Evolutionary conservation across 2,797 vertebrate genomes (phyloP).

Genomic region (Odontamblyopus rebecca): DNA sequence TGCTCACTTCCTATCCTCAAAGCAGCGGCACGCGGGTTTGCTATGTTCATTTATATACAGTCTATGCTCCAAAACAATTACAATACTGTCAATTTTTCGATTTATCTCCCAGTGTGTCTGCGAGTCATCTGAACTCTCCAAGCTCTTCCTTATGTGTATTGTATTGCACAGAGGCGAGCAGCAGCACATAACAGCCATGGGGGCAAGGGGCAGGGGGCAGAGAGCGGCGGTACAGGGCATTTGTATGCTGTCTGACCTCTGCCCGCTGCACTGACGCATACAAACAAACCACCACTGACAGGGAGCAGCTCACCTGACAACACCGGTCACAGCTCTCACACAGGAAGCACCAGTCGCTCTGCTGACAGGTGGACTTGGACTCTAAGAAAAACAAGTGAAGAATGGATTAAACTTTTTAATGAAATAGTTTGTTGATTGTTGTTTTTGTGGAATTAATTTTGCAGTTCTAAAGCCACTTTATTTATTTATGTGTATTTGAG

Average conservation of each 20-base stretch:
- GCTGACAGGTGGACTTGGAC: background rate
- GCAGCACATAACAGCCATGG: slow-evolving; percentile 11
- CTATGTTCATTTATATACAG: too few species aligned
- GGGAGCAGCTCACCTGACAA: slow-evolving; percentile 68
- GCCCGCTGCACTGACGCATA: slow-evolving; percentile 2
- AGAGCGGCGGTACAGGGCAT: slow-evolving; percentile 26
- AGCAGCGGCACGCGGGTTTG: too few species aligned
- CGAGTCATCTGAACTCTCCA: background rate
- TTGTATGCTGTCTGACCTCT: slow-evolving; percentile 42
- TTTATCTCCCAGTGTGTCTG: background rate
- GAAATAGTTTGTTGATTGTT: background rate
- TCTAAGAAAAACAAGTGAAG: background rate
- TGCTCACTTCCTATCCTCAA: too few species aligned
- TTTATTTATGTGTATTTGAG: too few species aligned
- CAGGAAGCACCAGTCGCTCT: background rate
- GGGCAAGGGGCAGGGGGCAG: slow-evolving; percentile 13
- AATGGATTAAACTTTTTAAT: background rate
- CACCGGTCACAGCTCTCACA: background rate
- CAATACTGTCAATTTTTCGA: too few species aligned
- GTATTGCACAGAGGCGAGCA: slow-evolving; percentile 19
- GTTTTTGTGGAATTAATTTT: background rate
- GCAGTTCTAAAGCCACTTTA: background rate
- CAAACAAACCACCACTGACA: slow-evolving; percentile 21
- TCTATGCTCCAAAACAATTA: too few species aligned
- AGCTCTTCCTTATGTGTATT: background rate